Evolutionary conservation across 2,797 vertebrate genomes (phyloP).

Genomic region (Threskiornis aethiopicus): DNA sequence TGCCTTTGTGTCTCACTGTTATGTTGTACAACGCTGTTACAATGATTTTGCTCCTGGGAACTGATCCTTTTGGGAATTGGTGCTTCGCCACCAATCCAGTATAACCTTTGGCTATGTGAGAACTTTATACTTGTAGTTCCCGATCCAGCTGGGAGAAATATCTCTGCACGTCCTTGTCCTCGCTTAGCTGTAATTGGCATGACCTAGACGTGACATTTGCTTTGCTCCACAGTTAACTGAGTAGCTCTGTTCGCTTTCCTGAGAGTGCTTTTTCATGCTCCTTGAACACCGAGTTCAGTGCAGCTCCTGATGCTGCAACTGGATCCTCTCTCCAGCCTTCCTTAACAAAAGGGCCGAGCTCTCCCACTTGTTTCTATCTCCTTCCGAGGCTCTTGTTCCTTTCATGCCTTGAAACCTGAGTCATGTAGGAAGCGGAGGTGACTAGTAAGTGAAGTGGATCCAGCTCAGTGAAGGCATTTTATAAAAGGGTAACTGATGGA

Average conservation of each 20-base stretch:
- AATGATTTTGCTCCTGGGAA: neutral
- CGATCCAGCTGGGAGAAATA: neutral
- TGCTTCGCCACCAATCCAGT: neutral
- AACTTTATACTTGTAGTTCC: neutral
- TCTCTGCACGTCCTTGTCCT: neutral
- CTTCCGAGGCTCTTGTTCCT: conserved; percentile 26
- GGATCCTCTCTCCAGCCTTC: neutral
- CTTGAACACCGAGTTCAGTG: neutral
- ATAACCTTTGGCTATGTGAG: neutral
- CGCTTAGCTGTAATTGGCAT: neutral
- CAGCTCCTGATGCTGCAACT: neutral
- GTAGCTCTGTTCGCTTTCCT: neutral
- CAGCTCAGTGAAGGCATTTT: neutral
- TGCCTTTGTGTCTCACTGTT: neutral
- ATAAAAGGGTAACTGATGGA: conserved; percentile 5
- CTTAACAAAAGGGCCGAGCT: neutral
- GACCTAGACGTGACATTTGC: neutral
- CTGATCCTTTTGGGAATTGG: neutral
- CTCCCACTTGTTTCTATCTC: conserved; percentile 52
- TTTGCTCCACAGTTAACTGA: neutral
- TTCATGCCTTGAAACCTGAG: conserved; percentile 57
- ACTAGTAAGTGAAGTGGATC: conserved; percentile 32
- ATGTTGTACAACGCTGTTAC: neutral
- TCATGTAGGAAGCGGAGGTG: conserved; percentile 58
- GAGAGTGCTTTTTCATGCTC: neutral